These are phyloP conservation scores for Anoplopoma fimbria DNA, from an alignment of 2,113 vertebrate species.

Conservation along the genomic window DNA sequence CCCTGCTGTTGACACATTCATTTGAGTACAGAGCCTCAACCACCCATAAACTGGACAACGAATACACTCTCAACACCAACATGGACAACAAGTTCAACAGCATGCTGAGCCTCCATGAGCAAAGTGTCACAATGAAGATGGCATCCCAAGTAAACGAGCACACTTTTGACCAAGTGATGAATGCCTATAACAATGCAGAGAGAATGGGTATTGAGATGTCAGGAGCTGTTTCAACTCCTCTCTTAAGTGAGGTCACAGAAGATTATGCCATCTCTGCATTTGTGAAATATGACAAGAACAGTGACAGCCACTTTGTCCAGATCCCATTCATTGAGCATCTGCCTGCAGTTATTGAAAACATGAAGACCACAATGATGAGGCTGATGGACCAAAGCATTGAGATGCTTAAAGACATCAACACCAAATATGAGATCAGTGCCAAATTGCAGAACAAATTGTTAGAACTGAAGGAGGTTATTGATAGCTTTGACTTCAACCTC, in stretches of 20 bases:
- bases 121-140: conserved; percentile 85
- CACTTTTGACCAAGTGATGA: conserved; percentile 86
- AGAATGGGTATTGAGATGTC: conserved; percentile 85
- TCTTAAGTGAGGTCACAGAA: conserved; percentile 76
- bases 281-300: conserved; percentile 94
- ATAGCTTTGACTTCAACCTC: conserved; percentile 82
- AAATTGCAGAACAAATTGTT: conserved; percentile 84
- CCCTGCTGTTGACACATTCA: conserved; percentile 86
- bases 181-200: conserved; percentile 86
- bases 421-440: conserved; percentile 82
- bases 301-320: conserved; percentile 86
- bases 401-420: conserved; percentile 86
- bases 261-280: conserved; percentile 88
- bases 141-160: conserved; percentile 88
- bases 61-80: conserved; percentile 74
- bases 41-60: conserved; percentile 77
- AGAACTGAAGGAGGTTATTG: conserved; percentile 84
- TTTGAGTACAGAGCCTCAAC: conserved; percentile 90
- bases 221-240: conserved; percentile 82
- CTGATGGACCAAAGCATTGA: conserved; percentile 75
- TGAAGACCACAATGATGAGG: conserved; percentile 78
- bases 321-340: conserved; percentile 88
- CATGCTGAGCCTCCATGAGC: conserved; percentile 88
- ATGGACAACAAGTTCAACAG: conserved; percentile 85
- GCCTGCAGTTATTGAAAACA: conserved; percentile 85